phyloP scores from a whole-genome alignment of 2,888 invertebrate species.

The Pachymerium ferrugineum region DNA sequence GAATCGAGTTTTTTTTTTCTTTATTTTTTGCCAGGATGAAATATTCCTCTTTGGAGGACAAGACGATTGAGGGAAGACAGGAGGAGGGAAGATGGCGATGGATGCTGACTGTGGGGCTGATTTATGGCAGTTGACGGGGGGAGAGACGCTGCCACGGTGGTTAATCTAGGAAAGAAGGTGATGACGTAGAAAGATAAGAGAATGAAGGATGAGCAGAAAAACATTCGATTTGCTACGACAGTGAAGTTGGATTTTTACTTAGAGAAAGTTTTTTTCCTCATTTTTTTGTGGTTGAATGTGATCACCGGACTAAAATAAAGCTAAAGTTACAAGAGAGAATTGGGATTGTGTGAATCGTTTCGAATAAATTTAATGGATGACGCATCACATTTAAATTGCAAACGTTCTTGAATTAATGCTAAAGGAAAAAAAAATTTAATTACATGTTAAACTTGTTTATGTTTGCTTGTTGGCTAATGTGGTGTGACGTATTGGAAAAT shows the following conservation, averaged over 20 bases:
- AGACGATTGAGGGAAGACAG: constrained; percentile 22
- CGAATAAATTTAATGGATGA: too few relatives aligned
- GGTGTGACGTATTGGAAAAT: background rate
- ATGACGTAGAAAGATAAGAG: constrained; percentile 22
- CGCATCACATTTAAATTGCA: too few relatives aligned
- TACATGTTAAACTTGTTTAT: too few relatives aligned
- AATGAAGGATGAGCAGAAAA: constrained; percentile 27
- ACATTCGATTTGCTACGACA: constrained; percentile 16
- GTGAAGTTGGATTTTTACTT: background rate
- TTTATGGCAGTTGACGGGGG: constrained; percentile 24
- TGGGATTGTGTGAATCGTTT: too few relatives aligned
- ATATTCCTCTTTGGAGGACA: constrained; percentile 27
- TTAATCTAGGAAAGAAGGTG: constrained; percentile 25
- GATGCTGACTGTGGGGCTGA: constrained; percentile 25
- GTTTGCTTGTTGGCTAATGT: too few relatives aligned
- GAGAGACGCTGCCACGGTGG: constrained; percentile 22
- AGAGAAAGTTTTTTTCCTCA: too few relatives aligned
- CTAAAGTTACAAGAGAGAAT: background rate
- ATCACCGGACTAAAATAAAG: background rate
- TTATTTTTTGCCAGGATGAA: constrained; percentile 7
- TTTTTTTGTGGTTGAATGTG: background rate
- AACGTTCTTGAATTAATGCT: too few relatives aligned
- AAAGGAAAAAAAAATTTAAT: too few relatives aligned
- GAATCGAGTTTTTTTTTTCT: background rate
- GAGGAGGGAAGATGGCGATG: constrained; percentile 25